Evolutionary conservation across 2,113 vertebrate genomes (phyloP).

Genomic region (Collichthys lucidus): DNA sequence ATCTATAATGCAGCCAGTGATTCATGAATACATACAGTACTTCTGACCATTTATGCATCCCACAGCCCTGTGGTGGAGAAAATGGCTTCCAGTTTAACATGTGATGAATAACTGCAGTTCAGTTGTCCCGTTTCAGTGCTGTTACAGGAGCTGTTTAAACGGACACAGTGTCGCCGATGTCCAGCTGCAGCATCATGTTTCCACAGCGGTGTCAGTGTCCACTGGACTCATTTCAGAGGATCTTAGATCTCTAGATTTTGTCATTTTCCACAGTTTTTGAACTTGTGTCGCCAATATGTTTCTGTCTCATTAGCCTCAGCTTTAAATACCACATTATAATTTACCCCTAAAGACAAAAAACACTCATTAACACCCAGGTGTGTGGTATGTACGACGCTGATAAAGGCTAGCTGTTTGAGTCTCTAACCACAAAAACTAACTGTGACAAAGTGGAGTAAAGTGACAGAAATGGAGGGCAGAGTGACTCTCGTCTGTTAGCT

Average conservation of each 20-base stretch:
- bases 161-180: no score
- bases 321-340: neutral
- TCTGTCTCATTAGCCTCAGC: neutral
- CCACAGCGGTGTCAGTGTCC: neutral
- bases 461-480: no score
- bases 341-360: neutral
- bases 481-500: no score
- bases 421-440: no score
- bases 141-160: neutral
- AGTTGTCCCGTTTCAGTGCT: neutral
- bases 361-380: neutral
- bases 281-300: neutral
- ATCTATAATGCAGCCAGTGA: neutral
- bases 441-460: no score
- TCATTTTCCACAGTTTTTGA: neutral
- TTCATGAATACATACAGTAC: neutral
- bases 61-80: no score
- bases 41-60: neutral
- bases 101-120: neutral
- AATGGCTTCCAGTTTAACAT: neutral
- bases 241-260: neutral
- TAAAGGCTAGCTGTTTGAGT: no score
- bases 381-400: neutral
- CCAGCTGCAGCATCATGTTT: neutral
- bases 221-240: neutral